Conservation (phyloP, 1,140 invertebrate genomes). For the Drosophila lini region DNA sequence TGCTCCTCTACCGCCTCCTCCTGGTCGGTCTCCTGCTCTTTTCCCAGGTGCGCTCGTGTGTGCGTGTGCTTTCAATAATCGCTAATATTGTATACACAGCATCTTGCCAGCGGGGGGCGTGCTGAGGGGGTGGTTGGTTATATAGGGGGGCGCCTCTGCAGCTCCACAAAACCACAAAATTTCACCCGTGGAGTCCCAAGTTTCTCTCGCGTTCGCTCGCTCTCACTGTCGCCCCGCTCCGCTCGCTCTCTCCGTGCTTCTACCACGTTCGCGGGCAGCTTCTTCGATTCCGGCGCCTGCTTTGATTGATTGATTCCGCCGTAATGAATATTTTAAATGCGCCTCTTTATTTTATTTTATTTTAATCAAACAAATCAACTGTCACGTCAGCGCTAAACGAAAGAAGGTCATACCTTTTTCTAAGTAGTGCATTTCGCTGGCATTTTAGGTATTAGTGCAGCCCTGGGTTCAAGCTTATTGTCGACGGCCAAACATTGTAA, state of each 20-base stretch:
- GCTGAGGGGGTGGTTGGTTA: slow-evolving; percentile 26
- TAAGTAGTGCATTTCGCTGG: slow-evolving; percentile 8
- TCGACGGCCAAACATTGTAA: too few relatives aligned
- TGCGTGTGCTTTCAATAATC: slow-evolving; percentile 58
- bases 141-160: slow-evolving; percentile 27
- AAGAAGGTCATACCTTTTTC: slow-evolving; percentile 47
- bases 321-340: slow-evolving; percentile 38
- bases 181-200: slow-evolving; percentile 33
- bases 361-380: slow-evolving; percentile 80
- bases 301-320: slow-evolving; percentile 40
- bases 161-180: slow-evolving; percentile 44
- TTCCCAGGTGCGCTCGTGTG: slow-evolving; percentile 17
- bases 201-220: slow-evolving; percentile 15
- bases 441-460: slow-evolving; percentile 1
- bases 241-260: background rate
- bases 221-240: background rate
- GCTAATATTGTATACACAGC: slow-evolving; percentile 78
- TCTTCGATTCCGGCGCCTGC: slow-evolving; percentile 13
- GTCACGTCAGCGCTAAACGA: slow-evolving; percentile 69
- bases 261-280: background rate
- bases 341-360: slow-evolving; percentile 59
- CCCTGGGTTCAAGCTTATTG: slow-evolving; percentile 5
- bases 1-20: background rate
- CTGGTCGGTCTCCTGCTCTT: slow-evolving; percentile 12
- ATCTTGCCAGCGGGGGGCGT: slow-evolving; percentile 45